Conservation (phyloP, 1,140 invertebrate species). For the Psix sp. region DNA sequence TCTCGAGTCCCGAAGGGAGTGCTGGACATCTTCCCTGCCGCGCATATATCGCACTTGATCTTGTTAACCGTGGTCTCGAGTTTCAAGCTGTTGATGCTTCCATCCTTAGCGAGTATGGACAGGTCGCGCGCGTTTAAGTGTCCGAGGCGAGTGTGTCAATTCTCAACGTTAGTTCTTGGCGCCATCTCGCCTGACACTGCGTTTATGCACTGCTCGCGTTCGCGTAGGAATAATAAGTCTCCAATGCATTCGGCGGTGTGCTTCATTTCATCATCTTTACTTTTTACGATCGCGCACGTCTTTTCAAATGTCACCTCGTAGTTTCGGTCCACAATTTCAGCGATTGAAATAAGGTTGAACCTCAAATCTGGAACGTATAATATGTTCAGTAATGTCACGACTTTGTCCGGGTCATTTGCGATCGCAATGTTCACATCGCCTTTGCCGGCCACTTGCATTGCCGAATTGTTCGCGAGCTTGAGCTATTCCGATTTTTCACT, state of each 20-base stretch:
- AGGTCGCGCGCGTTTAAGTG: slow-evolving; percentile 2
- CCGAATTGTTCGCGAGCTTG: not conserved
- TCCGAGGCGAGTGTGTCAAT: not conserved
- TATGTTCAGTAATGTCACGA: not conserved
- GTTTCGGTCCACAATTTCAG: not conserved
- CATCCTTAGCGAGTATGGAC: not conserved
- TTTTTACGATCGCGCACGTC: not conserved
- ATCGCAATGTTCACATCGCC: slow-evolving; percentile 1
- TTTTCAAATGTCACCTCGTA: not conserved
- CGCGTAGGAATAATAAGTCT: not conserved
- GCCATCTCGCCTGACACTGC: not conserved
- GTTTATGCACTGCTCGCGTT: not conserved
- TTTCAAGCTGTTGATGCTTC: not conserved
- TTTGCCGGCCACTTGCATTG: not conserved
- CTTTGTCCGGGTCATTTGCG: not conserved
- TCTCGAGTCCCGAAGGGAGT: too few relatives aligned
- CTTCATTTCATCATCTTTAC: not conserved
- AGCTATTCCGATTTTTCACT: not conserved
- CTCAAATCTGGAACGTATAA: not conserved
- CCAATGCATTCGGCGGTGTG: not conserved
- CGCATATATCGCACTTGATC: not conserved
- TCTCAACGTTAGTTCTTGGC: not conserved
- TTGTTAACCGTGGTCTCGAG: not conserved
- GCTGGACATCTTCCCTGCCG: too few relatives aligned
- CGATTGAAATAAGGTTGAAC: not conserved